Evolutionary conservation across 2,888 invertebrate species (phyloP), one percentile per base, ranked within the genome.

Genomic region (Pachliopta kotzebuea): DNA sequence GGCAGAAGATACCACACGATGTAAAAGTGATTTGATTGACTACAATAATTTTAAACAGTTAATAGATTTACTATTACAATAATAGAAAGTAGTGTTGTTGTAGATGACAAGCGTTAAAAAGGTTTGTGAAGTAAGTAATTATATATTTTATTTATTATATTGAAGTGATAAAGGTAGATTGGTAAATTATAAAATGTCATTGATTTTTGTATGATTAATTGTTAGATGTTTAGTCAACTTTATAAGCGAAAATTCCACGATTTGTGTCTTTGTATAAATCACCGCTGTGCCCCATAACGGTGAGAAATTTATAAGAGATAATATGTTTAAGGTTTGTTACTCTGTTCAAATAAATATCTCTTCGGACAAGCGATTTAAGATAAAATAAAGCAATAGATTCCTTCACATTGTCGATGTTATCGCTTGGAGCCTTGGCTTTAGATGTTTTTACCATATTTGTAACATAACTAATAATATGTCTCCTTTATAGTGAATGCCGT

Each of bases 1-100:
- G 88, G 88, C 85, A 76, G 77, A 72, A 61, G 72, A 59, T 68
- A 65, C 50, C 45, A 53, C 29, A 24, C 49, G 31, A 59, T 45
- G 53, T 56, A 18, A 42, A 53, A 60, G 55, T 52, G 57, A 62
- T 62, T 66, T 60, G 52, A 66, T 62, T 52, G 37, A 9, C 49
- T 58, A 63, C 54, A 42, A 18, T 54, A 45, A 24, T 21, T 52
- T 52, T 52, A 21, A 52, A n/a, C 11, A 52, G 21, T 20, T 52
- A 52, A 23, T 52, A n/a, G 20, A 52, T 52, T 52, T 21, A 52
- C n/a, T 18, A n/a, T 45, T 6, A 52, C 14, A 21, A 52, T 52
- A 52, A 52, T 11, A 9, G n/a, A 49, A 49, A n/a, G 3, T 1
- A 21, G 50, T 52, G 50, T 52, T 14, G 8, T 21, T 52, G 50